These are phyloP conservation scores for Polyommatus icarus DNA, from an alignment of 2,888 invertebrate species.

Conservation along the genomic window DNA sequence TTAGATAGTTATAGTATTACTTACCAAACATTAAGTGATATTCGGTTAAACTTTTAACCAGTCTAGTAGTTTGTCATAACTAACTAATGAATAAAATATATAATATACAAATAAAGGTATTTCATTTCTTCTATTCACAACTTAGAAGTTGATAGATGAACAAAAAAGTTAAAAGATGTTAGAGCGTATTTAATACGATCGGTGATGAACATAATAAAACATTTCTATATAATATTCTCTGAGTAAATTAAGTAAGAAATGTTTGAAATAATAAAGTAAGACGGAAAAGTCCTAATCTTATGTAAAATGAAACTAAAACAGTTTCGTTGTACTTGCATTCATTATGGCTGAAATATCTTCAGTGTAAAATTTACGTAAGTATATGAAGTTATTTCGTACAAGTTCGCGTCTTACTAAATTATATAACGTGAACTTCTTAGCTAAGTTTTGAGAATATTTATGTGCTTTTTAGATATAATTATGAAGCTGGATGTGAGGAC, in stretches of 20 bases:
- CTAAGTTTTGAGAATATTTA: background rate
- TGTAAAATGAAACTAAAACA: constrained; percentile 30
- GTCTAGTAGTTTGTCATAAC: too few species aligned
- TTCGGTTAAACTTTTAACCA: too few species aligned
- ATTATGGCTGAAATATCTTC: constrained; percentile 21
- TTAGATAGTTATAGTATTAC: too few species aligned
- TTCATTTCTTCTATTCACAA: too few species aligned
- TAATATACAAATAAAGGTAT: too few species aligned
- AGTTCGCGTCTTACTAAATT: constrained; percentile 18
- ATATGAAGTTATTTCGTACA: constrained; percentile 1
- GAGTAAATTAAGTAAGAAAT: background rate
- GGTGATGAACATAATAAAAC: background rate
- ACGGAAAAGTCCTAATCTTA: constrained; percentile 22
- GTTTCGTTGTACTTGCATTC: constrained; percentile 29
- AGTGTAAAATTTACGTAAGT: constrained; percentile 9
- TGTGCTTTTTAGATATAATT: constrained; percentile 13
- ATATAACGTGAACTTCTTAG: constrained; percentile 3
- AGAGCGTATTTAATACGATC: too few species aligned
- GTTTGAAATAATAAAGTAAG: background rate
- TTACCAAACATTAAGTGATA: too few species aligned
- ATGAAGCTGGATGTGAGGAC: background rate
- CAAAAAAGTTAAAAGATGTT: too few species aligned
- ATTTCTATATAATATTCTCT: background rate
- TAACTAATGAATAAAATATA: too few species aligned
- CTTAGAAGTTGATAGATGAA: too few species aligned